Evolutionary conservation across 2,797 vertebrate species (phyloP).

Genomic region (Molothrus ater): DNA sequence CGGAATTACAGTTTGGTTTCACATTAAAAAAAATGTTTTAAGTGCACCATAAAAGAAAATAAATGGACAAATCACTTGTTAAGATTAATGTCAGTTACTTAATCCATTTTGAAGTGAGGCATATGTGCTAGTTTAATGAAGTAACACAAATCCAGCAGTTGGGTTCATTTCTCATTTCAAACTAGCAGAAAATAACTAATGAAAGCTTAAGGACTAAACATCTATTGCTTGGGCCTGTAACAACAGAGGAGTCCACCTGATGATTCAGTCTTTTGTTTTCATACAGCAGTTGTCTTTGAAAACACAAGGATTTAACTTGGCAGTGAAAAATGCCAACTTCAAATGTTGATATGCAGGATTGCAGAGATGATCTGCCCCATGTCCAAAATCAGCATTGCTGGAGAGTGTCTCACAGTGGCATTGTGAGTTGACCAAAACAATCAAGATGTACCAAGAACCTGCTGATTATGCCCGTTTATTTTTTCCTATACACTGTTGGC

Average conservation of each 20-base stretch:
- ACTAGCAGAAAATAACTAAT: neutral
- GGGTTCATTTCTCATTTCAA: neutral
- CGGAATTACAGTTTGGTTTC: neutral
- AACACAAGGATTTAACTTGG: neutral
- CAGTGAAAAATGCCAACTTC: neutral
- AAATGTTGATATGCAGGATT: neutral
- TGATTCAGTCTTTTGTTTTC: neutral
- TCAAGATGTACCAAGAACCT: neutral
- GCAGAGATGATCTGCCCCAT: neutral
- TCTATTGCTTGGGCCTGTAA: neutral
- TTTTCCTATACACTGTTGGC: neutral
- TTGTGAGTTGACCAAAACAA: neutral
- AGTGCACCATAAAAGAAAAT: neutral
- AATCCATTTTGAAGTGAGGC: neutral
- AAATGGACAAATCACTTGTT: neutral
- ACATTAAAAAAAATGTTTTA: neutral
- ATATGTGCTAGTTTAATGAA: neutral
- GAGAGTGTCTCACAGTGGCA: neutral
- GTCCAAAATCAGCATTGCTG: neutral
- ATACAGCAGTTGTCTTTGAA: neutral
- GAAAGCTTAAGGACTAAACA: neutral
- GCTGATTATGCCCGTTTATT: rapidly evolving
- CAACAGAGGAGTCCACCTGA: neutral
- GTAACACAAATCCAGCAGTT: neutral
- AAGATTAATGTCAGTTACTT: neutral